Percentiles rank a stretch among this genome's conserved stretches.
Evolutionary conservation across 2,888 invertebrate species (phyloP).

Genomic region (Amphimallon solstitiale): DNA sequence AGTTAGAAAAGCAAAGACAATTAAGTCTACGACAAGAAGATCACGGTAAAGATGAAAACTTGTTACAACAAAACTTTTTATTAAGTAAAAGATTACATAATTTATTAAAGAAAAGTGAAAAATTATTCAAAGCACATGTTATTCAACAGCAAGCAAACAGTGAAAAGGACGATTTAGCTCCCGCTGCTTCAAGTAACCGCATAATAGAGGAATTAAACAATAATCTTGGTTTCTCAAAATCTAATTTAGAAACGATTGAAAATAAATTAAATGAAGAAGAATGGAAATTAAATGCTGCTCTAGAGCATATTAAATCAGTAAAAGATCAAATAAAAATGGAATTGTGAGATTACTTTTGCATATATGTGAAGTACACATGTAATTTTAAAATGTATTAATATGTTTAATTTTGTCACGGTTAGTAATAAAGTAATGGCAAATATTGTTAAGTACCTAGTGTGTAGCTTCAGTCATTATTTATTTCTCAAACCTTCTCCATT

Average conservation of each 20-base stretch:
- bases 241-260: slow-evolving; percentile 27
- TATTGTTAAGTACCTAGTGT: neutral
- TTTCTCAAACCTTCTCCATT: too few relatives aligned
- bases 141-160: slow-evolving; percentile 10
- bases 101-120: slow-evolving; percentile 22
- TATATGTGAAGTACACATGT: neutral
- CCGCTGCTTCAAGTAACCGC: neutral
- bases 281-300: slow-evolving; percentile 33
- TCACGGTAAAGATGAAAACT: neutral
- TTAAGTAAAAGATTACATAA: slow-evolving; percentile 20
- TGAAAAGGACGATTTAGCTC: slow-evolving; percentile 7
- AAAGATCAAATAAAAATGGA: slow-evolving; percentile 27
- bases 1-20: neutral
- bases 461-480: too few relatives aligned
- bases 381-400: neutral
- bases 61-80: slow-evolving; percentile 19
- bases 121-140: slow-evolving; percentile 19
- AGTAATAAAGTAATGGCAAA: neutral
- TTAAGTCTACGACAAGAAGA: slow-evolving; percentile 5
- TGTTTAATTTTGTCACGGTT: neutral
- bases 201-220: slow-evolving; percentile 32
- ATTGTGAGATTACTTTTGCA: neutral
- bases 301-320: slow-evolving; percentile 29
- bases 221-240: slow-evolving; percentile 23
- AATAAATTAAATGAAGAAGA: slow-evolving; percentile 36